Conservation (phyloP, 2,888 invertebrate genomes). For the Folsomia manolachei region DNA sequence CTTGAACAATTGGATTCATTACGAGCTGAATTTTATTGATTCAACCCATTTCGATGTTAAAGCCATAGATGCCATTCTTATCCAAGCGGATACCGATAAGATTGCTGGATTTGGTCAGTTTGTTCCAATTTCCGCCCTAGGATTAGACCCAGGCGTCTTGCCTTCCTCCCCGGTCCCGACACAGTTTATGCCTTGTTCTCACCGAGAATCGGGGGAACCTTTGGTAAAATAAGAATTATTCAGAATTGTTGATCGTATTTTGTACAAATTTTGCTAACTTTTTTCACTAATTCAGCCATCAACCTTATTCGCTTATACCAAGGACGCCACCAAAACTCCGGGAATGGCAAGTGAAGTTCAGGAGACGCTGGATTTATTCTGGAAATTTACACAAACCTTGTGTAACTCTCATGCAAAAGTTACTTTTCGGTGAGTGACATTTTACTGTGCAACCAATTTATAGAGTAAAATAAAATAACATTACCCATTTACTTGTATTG, state of each 20-base stretch:
- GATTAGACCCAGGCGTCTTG: too few species aligned
- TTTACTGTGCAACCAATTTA: too few species aligned
- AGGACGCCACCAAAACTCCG: too few species aligned
- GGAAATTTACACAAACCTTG: neutral
- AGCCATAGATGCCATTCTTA: neutral
- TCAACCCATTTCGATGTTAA: neutral
- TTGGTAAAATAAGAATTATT: neutral
- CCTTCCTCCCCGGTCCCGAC: neutral
- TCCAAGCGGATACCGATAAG: neutral
- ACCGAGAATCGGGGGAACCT: neutral
- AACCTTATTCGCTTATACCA: neutral
- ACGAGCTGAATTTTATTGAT: neutral
- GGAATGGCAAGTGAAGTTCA: too few species aligned
- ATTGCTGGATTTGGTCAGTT: neutral
- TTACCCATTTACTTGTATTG: too few species aligned
- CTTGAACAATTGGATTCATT: neutral
- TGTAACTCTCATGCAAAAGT: neutral
- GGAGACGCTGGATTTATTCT: too few species aligned
- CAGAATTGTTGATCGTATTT: neutral
- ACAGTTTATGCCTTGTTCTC: neutral
- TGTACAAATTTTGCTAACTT: neutral
- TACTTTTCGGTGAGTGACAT: neutral
- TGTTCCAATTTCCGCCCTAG: neutral
- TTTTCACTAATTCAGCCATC: neutral
- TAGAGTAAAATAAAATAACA: too few species aligned